Base-by-base conservation (phyloP, 2,888 invertebrate genomes). In the Tipula vernalis region DNA sequence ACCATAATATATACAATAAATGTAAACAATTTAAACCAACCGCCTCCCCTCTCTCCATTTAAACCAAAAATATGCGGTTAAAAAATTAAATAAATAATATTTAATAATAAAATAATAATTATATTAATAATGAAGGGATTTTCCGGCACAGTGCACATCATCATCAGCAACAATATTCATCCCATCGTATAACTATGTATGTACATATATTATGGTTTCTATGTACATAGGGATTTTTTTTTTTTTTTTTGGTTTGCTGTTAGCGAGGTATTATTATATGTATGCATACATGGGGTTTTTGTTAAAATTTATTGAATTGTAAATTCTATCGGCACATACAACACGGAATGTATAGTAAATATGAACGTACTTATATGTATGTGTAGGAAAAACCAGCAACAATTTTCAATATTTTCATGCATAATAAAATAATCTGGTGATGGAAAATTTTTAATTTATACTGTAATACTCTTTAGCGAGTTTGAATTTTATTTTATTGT, bases 61-160 rank as follows among this genome's bases (percentile, higher is more conserved):
- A 71, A 71, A 71, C 71, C 71, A 71, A 71, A 71, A 71, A 71
- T 71, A 71, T 71, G 71, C 71, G 71, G 71, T 71, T 71, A 71
- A 71, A 71, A 71, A 71, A 71, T 71, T 71, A 71, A 71, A 71
- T 71, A 71, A 71, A 71, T 71, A 71, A 71, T 71, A 71, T 71
- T 71, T 71, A 71, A 71, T 71, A 71, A 71, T 71, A 71, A 71
- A 71, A 71, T 71, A 71, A 71, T 71, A 71, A 71, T 71, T 71
- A 71, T 71, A 71, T 71, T 71, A 71, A 71, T 71, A 71, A 71
- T 71, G 71, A 71, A 71, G 71, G 71, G 71, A 71, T 71, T 71
- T 71, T 71, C 71, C 71, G 28, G 28, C 71, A 71, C 71, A 28
- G 28, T 71, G 28, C 71, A 71, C 71, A 71, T 71, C 71, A 71